phyloP scores from a whole-genome alignment of 2,797 vertebrate genomes.

The Staurois parvus region DNA sequence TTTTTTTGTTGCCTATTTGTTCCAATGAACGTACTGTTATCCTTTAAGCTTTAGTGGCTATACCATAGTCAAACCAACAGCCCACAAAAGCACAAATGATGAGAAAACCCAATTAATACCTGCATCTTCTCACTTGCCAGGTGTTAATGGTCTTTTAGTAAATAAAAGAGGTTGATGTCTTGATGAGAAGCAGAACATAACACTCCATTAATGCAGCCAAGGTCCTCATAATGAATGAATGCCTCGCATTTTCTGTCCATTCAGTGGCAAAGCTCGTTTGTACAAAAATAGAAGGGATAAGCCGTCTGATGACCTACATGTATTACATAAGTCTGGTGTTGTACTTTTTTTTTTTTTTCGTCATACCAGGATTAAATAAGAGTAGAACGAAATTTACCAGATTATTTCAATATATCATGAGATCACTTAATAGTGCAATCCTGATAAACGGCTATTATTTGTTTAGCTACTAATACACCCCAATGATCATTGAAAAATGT shows the following conservation, averaged over 20 bases:
- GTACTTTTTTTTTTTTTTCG: constrained; percentile 11
- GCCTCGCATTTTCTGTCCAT: constrained; percentile 15
- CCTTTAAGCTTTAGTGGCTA: too few species aligned
- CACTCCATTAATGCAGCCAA: not conserved
- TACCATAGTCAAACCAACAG: too few species aligned
- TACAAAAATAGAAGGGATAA: constrained; percentile 56
- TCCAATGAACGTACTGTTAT: too few species aligned
- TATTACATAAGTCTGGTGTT: constrained; percentile 30
- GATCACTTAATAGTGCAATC: constrained; percentile 2
- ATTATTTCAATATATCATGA: constrained; percentile 33
- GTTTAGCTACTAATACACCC: not conserved
- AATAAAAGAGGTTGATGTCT: not conserved
- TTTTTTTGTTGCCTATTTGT: too few species aligned
- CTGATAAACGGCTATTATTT: constrained; percentile 12
- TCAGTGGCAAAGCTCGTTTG: constrained; percentile 31
- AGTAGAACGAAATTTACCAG: not conserved
- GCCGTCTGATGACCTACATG: constrained; percentile 51
- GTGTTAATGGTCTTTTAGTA: not conserved
- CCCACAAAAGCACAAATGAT: too few species aligned
- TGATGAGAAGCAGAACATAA: not conserved
- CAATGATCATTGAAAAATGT: not conserved
- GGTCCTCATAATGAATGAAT: constrained; percentile 13
- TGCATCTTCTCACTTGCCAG: too few species aligned
- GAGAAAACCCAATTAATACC: too few species aligned
- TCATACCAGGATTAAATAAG: not conserved